Percentiles rank a stretch among this genome's conserved stretches.
Evolutionary conservation across 2,888 invertebrate genomes (phyloP).

Genomic region (Alcis repandata): DNA sequence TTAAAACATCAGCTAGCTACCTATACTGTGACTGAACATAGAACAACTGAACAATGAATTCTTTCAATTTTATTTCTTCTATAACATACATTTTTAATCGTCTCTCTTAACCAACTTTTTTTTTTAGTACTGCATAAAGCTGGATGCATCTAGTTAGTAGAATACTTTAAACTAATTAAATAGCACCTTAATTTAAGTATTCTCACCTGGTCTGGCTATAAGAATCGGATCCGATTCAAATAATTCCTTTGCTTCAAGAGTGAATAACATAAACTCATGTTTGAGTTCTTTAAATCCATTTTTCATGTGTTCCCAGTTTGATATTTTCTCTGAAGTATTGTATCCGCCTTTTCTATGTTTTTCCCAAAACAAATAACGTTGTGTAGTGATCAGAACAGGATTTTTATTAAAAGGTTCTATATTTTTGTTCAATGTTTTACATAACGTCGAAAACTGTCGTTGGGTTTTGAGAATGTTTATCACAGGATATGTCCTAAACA

Average conservation of each 20-base stretch:
- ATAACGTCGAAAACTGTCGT: slow-evolving; percentile 58
- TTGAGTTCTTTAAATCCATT: slow-evolving; percentile 89
- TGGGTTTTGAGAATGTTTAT: slow-evolving; percentile 49
- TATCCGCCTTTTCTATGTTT: slow-evolving; percentile 88
- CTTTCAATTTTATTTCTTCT: too few species aligned
- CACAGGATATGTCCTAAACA: slow-evolving; percentile 52
- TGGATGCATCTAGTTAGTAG: neutral
- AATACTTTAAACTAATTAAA: neutral
- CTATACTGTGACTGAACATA: too few species aligned
- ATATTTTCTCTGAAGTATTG: slow-evolving; percentile 69
- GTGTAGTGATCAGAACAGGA: slow-evolving; percentile 53
- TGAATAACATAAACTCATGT: slow-evolving; percentile 88
- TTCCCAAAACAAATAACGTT: slow-evolving; percentile 85
- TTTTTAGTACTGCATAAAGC: neutral
- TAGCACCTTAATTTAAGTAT: neutral
- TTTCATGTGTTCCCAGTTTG: slow-evolving; percentile 85
- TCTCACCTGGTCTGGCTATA: slow-evolving; percentile 82
- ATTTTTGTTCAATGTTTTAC: slow-evolving; percentile 54
- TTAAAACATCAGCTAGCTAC: too few species aligned
- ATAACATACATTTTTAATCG: too few species aligned
- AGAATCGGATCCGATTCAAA: slow-evolving; percentile 88
- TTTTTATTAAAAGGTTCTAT: slow-evolving; percentile 47
- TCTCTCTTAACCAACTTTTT: too few species aligned
- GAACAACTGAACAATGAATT: too few species aligned
- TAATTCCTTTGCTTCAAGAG: slow-evolving; percentile 89